Evolutionary conservation across 2,797 vertebrate genomes (phyloP).

Genomic region (Sebastes cheni): DNA sequence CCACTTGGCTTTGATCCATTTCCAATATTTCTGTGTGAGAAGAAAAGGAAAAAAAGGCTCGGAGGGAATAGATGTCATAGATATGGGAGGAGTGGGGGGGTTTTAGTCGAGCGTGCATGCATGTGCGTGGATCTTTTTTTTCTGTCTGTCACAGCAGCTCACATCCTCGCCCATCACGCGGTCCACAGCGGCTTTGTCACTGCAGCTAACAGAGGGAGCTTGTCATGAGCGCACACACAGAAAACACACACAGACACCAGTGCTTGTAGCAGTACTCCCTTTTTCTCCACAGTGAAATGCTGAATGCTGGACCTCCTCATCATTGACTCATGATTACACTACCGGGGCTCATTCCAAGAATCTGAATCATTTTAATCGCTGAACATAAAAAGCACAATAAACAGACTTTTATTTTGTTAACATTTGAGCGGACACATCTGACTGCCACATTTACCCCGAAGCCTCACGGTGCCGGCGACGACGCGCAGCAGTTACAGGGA

Average conservation of each 20-base stretch:
- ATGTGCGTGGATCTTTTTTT: background rate
- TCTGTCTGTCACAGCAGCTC: constrained; percentile 50
- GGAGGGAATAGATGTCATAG: background rate
- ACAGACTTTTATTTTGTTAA: constrained; percentile 14
- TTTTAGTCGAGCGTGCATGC: background rate
- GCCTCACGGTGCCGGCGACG: background rate
- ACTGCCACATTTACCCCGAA: background rate
- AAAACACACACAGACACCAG: background rate
- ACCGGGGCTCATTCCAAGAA: background rate
- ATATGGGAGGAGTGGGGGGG: background rate
- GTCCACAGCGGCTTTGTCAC: constrained; percentile 15
- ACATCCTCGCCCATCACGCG: constrained; percentile 41
- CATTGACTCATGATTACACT: background rate
- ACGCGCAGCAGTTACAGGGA: background rate
- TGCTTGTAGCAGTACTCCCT: background rate
- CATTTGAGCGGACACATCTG: background rate
- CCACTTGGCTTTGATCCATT: constrained; percentile 32
- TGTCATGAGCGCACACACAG: background rate
- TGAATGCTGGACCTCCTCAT: background rate
- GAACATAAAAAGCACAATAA: background rate
- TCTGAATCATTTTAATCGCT: constrained; percentile 4
- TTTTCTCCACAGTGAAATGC: background rate
- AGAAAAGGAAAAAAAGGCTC: background rate
- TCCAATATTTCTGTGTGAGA: background rate
- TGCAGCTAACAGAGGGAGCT: constrained; percentile 49